phyloP scores from a whole-genome alignment of 1,140 invertebrate species.

The Papilio aristodemus region DNA sequence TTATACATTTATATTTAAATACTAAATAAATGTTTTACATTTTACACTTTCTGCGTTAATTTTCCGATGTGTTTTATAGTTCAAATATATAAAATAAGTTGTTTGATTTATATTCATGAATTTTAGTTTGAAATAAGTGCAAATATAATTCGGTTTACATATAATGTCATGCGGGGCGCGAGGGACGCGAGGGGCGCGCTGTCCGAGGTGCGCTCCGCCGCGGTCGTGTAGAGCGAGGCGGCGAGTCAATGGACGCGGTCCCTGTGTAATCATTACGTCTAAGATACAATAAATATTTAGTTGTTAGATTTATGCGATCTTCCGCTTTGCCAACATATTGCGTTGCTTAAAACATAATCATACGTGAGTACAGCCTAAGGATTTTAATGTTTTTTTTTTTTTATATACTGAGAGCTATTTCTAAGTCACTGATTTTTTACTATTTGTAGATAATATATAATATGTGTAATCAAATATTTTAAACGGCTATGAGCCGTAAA shows the following conservation, averaged over 20 bases:
- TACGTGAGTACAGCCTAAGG: conserved; percentile 79
- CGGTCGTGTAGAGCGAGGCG: conserved; percentile 60
- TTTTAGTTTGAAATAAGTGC: neutral
- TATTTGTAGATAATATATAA: conserved; percentile 69
- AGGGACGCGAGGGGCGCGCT: conserved; percentile 31
- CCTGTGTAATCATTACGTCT: conserved; percentile 77
- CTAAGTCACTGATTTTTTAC: conserved; percentile 78
- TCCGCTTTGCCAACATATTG: conserved; percentile 79
- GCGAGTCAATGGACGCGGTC: conserved; percentile 54
- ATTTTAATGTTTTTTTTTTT: conserved; percentile 78
- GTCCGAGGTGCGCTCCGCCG: conserved; percentile 49
- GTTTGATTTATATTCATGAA: too few relatives aligned
- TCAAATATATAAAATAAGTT: too few relatives aligned
- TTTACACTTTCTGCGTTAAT: too few relatives aligned
- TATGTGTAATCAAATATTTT: conserved; percentile 63
- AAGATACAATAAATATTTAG: conserved; percentile 77
- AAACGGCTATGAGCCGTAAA: conserved; percentile 65
- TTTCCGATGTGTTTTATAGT: too few relatives aligned
- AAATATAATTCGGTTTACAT: neutral
- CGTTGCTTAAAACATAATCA: conserved; percentile 80
- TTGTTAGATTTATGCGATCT: conserved; percentile 78
- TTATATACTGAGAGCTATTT: conserved; percentile 80
- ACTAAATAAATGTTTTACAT: too few relatives aligned
- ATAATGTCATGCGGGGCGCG: neutral
- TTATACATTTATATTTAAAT: too few relatives aligned